These are phyloP conservation scores for Crepidodera aurea DNA, from an alignment of 2,888 invertebrate genomes.

Conservation along the genomic window DNA sequence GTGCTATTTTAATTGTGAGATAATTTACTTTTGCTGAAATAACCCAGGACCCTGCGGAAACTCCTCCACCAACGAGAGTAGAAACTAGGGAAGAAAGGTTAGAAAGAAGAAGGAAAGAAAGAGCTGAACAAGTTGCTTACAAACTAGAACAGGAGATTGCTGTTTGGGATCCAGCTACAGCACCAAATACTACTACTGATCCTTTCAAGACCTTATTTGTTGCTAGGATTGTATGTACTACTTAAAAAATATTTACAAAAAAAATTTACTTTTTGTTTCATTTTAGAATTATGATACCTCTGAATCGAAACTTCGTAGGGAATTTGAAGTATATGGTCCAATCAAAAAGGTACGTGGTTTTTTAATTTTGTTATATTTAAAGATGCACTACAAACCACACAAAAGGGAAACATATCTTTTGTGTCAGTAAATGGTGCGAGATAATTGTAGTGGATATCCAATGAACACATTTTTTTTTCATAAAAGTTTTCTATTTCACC, in stretches of 20 bases:
- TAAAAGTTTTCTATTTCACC: conserved; percentile 39
- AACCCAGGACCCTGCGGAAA: conserved; percentile 90
- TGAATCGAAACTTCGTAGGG: conserved; percentile 94
- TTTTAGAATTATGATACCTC: conserved; percentile 97
- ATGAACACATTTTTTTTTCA: conserved; percentile 25
- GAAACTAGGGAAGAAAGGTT: conserved; percentile 94
- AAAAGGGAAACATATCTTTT: conserved; percentile 29
- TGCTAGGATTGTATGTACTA: conserved; percentile 84
- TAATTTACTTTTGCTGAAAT: too few relatives aligned
- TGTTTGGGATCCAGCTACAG: conserved; percentile 90
- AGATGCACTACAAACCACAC: conserved; percentile 34
- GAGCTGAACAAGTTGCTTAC: conserved; percentile 96
- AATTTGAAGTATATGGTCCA: conserved; percentile 97
- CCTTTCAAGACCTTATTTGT: conserved; percentile 98
- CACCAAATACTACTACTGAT: conserved; percentile 83
- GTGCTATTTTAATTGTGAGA: too few relatives aligned
- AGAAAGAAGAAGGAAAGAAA: conserved; percentile 87
- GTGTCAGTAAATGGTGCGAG: conserved; percentile 34
- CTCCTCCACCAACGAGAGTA: conserved; percentile 93
- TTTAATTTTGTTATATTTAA: conserved; percentile 9
- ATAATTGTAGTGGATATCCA: conserved; percentile 38
- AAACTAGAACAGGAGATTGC: conserved; percentile 98
- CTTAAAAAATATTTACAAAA: not conserved
- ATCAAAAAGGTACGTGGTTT: conserved; percentile 84
- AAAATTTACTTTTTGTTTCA: conserved; percentile 35